A percentile compares a stretch with the other conserved stretches of the same genome.
phyloP scores from a whole-genome alignment of 1,140 invertebrate species.

The Venturia canescens region DNA sequence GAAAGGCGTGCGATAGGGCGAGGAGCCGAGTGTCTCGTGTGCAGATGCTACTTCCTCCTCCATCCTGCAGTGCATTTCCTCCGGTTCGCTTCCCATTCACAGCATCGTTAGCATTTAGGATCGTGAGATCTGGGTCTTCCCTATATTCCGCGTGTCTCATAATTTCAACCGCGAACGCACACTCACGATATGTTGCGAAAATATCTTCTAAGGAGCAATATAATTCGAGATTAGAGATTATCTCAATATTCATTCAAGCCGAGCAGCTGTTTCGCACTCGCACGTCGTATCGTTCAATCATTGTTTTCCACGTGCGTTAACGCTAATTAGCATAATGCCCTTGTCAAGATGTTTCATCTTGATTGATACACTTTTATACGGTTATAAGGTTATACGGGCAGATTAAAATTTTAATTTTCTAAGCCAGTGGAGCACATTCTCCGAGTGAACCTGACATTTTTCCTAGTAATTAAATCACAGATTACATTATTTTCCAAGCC shows the following conservation, averaged over 20 bases:
- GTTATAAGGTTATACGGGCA: not conserved
- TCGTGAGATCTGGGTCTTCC: conserved; percentile 25
- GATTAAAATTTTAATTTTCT: not conserved
- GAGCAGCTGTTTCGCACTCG: conserved; percentile 23
- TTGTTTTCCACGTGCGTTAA: not conserved
- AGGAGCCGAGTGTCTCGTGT: not conserved
- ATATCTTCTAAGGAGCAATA: conserved; percentile 10
- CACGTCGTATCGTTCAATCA: conserved; percentile 9
- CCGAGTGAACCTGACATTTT: not conserved
- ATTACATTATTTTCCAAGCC: not conserved
- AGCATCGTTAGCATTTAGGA: conserved; percentile 29
- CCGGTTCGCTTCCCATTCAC: conserved; percentile 31
- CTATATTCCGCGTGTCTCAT: not conserved
- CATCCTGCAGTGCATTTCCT: not conserved
- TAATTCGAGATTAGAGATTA: conserved; percentile 20
- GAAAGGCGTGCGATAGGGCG: not conserved
- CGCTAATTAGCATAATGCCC: conserved; percentile 13
- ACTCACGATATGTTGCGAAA: not conserved
- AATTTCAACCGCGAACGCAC: not conserved
- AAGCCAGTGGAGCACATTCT: not conserved
- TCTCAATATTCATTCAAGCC: conserved; percentile 22
- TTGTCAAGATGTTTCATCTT: not conserved
- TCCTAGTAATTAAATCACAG: not conserved
- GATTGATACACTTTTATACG: not conserved
- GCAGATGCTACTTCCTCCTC: not conserved